Conservation (phyloP, 2,797 vertebrate genomes). For the Tapera naevia region DNA sequence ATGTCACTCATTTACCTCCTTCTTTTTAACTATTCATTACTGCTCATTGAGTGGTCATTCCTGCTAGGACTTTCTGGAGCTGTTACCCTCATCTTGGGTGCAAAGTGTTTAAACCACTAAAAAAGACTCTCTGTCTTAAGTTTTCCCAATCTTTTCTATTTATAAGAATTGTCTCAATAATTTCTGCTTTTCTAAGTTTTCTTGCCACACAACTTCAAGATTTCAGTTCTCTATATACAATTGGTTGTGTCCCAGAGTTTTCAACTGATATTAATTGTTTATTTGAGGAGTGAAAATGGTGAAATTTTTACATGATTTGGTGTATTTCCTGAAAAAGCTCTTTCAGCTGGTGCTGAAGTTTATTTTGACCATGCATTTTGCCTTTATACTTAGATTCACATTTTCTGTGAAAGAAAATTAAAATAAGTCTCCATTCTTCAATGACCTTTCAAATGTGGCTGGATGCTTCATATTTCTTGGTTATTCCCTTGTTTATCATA, state of each 20-base stretch:
- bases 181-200: neutral
- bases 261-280: neutral
- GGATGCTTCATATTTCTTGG: neutral
- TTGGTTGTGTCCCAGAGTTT: neutral
- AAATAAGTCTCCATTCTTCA: neutral
- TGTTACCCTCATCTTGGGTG: neutral
- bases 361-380: neutral
- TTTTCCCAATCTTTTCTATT: neutral
- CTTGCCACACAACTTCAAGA: neutral
- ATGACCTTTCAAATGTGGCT: neutral
- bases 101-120: neutral
- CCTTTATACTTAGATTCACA: neutral
- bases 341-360: neutral
- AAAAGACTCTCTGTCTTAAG: neutral
- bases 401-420: neutral
- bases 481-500: neutral
- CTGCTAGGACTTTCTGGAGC: neutral
- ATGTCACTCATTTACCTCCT: neutral
- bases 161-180: neutral
- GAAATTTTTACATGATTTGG: rapidly evolving
- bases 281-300: neutral
- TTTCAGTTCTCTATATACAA: neutral
- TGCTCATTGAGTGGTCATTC: neutral
- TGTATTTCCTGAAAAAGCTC: neutral
- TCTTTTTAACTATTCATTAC: neutral